A percentile compares a stretch with the other conserved stretches of the same genome.
Evolutionary conservation across 2,113 vertebrate genomes (phyloP).

Genomic region (Nothobranchius furzeri): DNA sequence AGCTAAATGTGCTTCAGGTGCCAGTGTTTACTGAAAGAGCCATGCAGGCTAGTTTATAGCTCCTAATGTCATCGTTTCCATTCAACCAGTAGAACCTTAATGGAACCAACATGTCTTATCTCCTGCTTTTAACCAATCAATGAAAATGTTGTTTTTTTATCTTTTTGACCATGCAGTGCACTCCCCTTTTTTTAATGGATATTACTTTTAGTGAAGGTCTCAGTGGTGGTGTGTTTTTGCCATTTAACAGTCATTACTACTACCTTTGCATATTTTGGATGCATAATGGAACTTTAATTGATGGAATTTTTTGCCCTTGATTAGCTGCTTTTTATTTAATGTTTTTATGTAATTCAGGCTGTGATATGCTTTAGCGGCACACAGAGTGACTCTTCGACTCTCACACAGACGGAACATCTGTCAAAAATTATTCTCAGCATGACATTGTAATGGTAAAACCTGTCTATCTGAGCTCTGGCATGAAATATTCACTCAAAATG

Average conservation of each 20-base stretch:
- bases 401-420: constrained; percentile 43
- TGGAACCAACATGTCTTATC: constrained; percentile 30
- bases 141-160: constrained; percentile 39
- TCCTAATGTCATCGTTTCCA: constrained; percentile 63
- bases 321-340: neutral
- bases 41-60: constrained; percentile 32
- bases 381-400: constrained; percentile 34
- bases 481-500: constrained; percentile 33
- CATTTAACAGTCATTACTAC: constrained; percentile 19
- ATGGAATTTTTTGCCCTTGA: constrained; percentile 25
- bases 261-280: constrained; percentile 10
- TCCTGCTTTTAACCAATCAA: constrained; percentile 50
- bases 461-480: constrained; percentile 43
- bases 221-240: neutral
- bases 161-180: constrained; percentile 28
- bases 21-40: constrained; percentile 47
- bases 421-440: constrained; percentile 43
- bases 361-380: constrained; percentile 33
- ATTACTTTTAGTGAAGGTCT: neutral
- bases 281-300: constrained; percentile 1
- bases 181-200: neutral
- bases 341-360: neutral
- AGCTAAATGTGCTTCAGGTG: constrained; percentile 34
- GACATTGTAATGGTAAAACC: constrained; percentile 30
- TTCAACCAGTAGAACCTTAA: constrained; percentile 40